Conservation (phyloP, 1,140 invertebrate genomes). For the Gryllus bimaculatus region DNA sequence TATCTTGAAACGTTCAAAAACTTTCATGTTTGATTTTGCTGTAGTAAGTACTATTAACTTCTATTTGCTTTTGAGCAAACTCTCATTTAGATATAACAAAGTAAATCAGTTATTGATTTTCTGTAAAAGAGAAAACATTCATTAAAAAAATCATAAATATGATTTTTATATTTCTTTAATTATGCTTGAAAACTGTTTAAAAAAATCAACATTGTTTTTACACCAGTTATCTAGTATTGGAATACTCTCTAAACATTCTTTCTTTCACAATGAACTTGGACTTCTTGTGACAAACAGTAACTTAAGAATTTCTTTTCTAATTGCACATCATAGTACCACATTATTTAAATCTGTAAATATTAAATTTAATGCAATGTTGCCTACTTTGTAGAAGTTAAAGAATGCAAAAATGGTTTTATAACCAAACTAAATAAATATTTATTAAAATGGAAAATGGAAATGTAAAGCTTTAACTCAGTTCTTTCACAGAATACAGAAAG, state of each 20-base stretch:
- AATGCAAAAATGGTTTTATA: background rate
- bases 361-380: background rate
- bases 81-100: too few species aligned
- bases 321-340: background rate
- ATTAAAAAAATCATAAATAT: background rate
- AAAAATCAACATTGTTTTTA: background rate
- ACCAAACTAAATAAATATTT: background rate
- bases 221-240: background rate
- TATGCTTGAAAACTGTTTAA: background rate
- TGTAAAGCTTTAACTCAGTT: background rate
- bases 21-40: background rate
- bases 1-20: background rate
- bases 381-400: background rate
- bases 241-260: background rate
- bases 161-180: background rate
- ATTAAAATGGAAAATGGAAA: background rate
- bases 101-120: background rate
- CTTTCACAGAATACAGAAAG: background rate
- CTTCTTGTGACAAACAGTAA: background rate
- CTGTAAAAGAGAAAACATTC: background rate
- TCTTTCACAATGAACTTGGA: background rate
- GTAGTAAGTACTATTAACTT: background rate
- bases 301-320: background rate
- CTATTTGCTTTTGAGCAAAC: too few species aligned
- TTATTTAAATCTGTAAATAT: background rate